Conservation (phyloP, 2,888 invertebrate genomes). For the Dasypogon diadema region DNA sequence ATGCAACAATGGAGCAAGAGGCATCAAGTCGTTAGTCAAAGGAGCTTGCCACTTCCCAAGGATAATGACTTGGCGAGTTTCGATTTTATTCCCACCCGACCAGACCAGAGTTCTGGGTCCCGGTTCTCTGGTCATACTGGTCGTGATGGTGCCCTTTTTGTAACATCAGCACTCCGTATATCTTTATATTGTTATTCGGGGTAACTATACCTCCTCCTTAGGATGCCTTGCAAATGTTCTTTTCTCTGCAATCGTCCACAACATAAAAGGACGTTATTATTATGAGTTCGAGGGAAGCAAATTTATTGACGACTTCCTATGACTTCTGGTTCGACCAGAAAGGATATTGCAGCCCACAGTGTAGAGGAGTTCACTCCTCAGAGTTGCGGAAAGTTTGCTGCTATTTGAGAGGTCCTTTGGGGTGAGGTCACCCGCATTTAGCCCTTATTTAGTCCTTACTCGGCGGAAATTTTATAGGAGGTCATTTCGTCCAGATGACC, state of each 20-base stretch:
- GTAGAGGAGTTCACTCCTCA: background rate
- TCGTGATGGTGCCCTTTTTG: background rate
- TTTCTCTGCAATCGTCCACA: slow-evolving; percentile 11
- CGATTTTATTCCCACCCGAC: background rate
- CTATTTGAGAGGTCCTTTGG: slow-evolving; percentile 12
- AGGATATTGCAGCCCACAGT: background rate
- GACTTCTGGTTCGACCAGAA: slow-evolving; percentile 46
- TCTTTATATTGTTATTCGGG: background rate
- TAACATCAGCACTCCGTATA: background rate
- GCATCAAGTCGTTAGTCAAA: slow-evolving; percentile 41
- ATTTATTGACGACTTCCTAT: slow-evolving; percentile 56
- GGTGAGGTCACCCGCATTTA: slow-evolving; percentile 18
- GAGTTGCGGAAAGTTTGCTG: slow-evolving; percentile 2
- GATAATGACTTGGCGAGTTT: slow-evolving; percentile 49
- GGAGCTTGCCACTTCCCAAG: slow-evolving; percentile 43
- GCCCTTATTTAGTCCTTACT: too few species aligned
- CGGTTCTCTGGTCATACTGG: too few species aligned
- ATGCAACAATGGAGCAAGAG: slow-evolving; percentile 11
- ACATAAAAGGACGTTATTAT: slow-evolving; percentile 16
- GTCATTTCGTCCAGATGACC: slow-evolving; percentile 27
- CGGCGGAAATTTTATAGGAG: slow-evolving; percentile 2
- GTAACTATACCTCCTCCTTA: background rate
- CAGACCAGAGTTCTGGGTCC: background rate
- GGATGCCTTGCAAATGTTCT: slow-evolving; percentile 46
- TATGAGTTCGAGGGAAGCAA: slow-evolving; percentile 38